Conservation (phyloP, 2,113 vertebrate genomes). For the Siniperca knerii region DNA sequence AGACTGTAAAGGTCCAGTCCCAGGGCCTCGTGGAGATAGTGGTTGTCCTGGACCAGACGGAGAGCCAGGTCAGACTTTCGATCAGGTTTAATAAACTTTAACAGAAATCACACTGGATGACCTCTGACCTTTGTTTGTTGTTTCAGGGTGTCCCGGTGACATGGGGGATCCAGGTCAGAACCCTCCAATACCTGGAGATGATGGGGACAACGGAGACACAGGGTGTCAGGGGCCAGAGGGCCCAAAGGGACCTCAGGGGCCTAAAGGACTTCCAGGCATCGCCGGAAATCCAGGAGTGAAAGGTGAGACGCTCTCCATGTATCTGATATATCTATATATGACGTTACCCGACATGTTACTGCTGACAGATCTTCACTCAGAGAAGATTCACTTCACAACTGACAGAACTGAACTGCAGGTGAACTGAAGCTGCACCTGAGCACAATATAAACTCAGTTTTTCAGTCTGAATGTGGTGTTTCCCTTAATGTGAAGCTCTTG, state of each 20-base stretch:
- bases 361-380: not conserved
- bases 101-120: not conserved
- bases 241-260: conserved; percentile 51
- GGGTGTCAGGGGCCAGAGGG: conserved; percentile 65
- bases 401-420: not conserved
- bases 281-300: conserved; percentile 59
- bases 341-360: not conserved
- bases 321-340: not conserved
- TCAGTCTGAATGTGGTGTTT: not conserved
- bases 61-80: conserved; percentile 54
- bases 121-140: conserved; percentile 7
- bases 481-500: too few relatives aligned
- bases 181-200: conserved; percentile 78
- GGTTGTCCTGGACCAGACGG: conserved; percentile 67
- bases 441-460: not conserved
- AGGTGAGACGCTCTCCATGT: conserved; percentile 53
- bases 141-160: conserved; percentile 73
- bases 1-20: conserved; percentile 45
- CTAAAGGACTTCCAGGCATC: conserved; percentile 51
- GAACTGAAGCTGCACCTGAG: not conserved
- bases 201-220: conserved; percentile 83
- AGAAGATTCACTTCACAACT: not conserved
- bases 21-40: conserved; percentile 53
- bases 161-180: conserved; percentile 62
- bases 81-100: not conserved